Evolutionary conservation across 2,797 vertebrate genomes (phyloP), one percentile per base, ranked within the genome.

Genomic region (Crypturellus tataupa): DNA sequence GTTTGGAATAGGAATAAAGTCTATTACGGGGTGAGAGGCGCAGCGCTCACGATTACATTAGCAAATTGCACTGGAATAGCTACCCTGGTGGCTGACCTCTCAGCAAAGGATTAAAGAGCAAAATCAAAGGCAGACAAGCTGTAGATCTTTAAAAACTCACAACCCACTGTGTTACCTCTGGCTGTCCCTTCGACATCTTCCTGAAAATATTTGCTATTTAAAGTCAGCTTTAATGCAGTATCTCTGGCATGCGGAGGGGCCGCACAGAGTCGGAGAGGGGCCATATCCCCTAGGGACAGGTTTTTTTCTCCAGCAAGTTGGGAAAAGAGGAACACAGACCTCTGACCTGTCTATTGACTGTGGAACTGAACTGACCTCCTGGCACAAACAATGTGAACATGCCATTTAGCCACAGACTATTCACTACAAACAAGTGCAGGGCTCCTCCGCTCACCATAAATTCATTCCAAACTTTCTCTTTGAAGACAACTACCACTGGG

Each of bases 201-300:
- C 93, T 94, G 87, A 87, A 96, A 93, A 89, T 88, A 88, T 84
- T 86, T 70, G n/a, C 35, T 84, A 24, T 47, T 53, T 91, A 64
- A 93, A 89, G 87, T 2, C 47, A 65, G 80, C 40, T 58, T 90
- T 87, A 68, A 35, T 25, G 67, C 69, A 87, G 33, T 13, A 4
- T 14, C 31, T 33, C 10, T 7, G 58, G 39, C 75, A 31, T 27
- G 73, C 6, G 47, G 94, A 86, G 77, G 85, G 55, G 80, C 69
- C 2, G 0, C 0, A 2, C 42, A 59, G 79, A 53, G 83, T 23
- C 55, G 77, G 85, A 51, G 80, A 79, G 68, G 55, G 49, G 77
- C 53, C 75, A 31, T 3, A 77, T 76, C 87, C 89, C 80, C 16
- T 1, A 19, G 72, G 68, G 75, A 49, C 4, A n/a, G 63, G 6